Base-by-base conservation (phyloP, 2,113 vertebrate genomes). In the Sander lucioperca region DNA sequence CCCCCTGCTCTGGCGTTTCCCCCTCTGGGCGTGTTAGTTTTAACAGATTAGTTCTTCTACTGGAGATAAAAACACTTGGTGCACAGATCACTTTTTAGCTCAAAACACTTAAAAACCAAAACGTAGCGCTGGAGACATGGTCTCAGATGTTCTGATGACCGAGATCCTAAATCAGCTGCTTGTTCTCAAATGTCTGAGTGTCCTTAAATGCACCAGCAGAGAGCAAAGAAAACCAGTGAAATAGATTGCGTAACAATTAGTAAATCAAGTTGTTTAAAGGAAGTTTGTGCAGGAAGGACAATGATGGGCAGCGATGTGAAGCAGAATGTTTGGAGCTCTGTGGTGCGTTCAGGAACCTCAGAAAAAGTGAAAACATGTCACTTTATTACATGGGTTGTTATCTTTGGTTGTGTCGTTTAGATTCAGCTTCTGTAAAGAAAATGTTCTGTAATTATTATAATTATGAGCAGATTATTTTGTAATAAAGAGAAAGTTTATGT, bases 401-500 rank as follows among this genome's bases (percentile, higher is more conserved):
- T 21, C 7, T 50, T 58, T 3, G 3, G 12, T 48, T 58, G 1
- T 59, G 48, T 12, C 11, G 5, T 58, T 58, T n/a, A 33, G 36
- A 16, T 69, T 69, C 8, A 62, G 25, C 6, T 27, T 48, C 9
- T 63, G 36, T 33, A 36, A 45, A 71, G 21, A 51, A 47, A 74
- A 45, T 23, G 6, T 75, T 76, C 7, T 14, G 15, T 19, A 47
- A 33, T 39, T 54, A 48, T 50, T 6, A 27, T 19, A 47, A 33
- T 39, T 54, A 56, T 50, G 2, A 57, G 25, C 15, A 13, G 21
- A 33, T 39, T 45, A 3, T 53, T 79, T 58, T 66, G 9, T 79
- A 86, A 79, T 86, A 83, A 86, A 86, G 59, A 64, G 0, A 65
- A 30, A 18, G 12, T 58, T 51, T 3, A 21, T 69, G 6, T 18